Evolutionary conservation across 2,113 vertebrate genomes (phyloP).

Genomic region (Pseudorasbora parva): DNA sequence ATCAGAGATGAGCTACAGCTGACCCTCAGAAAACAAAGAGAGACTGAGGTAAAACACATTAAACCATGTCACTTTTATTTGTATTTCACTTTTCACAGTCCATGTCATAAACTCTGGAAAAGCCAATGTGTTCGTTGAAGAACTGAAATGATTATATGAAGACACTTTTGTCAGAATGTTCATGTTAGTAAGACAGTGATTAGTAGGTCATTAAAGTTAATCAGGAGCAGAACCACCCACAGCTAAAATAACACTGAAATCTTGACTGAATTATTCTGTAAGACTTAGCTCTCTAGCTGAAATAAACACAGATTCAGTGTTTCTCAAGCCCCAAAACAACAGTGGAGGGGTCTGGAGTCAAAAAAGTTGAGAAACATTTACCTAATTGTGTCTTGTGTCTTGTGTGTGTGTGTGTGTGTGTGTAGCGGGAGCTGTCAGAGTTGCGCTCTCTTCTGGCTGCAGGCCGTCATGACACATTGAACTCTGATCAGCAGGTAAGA

Average conservation of each 20-base stretch:
- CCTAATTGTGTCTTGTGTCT: not conserved
- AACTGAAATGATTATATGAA: not conserved
- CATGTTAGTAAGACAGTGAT: not conserved
- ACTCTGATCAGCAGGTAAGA: constrained; percentile 40
- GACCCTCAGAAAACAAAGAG: constrained; percentile 84
- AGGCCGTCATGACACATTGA: constrained; percentile 58
- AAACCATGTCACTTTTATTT: no score
- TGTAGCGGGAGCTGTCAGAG: constrained; percentile 82
- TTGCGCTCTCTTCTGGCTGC: constrained; percentile 78
- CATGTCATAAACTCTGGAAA: not conserved
- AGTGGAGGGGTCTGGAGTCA: not conserved
- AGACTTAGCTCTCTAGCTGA: no score
- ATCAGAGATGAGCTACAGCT: constrained; percentile 88
- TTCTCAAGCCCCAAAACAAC: no score
- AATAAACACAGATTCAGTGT: no score
- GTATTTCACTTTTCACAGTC: no score
- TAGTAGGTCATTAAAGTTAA: no score
- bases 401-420: not conserved
- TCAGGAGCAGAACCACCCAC: no score
- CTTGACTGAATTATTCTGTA: no score
- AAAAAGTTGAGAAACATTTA: not conserved
- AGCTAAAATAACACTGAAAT: no score
- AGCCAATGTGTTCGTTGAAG: not conserved
- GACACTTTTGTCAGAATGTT: not conserved
- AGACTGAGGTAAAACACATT: constrained; percentile 81